A percentile compares a stretch with the other conserved stretches of the same genome.
Conservation (phyloP, 2,888 invertebrate genomes). For the Argyresthia goedartella region DNA sequence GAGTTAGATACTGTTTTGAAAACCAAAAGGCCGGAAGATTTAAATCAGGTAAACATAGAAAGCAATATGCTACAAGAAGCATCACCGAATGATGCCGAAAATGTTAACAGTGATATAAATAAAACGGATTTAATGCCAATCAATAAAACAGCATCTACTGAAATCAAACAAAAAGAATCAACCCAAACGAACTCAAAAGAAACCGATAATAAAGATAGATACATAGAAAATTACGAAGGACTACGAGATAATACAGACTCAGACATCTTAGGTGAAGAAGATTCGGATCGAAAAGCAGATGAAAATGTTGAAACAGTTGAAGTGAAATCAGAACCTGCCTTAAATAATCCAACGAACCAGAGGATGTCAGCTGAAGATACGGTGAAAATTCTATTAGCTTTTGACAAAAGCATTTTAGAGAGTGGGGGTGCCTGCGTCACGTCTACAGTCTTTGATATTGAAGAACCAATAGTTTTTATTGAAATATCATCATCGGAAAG, state of each 20-base stretch:
- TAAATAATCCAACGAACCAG: background rate
- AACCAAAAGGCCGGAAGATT: background rate
- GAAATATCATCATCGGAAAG: constrained; percentile 35
- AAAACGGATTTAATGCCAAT: background rate
- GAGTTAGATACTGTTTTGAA: background rate
- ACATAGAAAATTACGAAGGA: background rate
- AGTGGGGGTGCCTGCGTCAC: constrained; percentile 27
- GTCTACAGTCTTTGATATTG: constrained; percentile 28
- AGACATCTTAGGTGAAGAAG: background rate
- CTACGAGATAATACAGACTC: background rate
- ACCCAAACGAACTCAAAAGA: background rate
- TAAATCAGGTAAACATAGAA: background rate
- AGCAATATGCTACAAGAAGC: background rate
- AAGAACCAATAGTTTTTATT: constrained; percentile 38
- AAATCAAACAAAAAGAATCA: no score
- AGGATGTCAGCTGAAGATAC: background rate
- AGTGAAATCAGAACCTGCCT: background rate
- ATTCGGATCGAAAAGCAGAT: no score
- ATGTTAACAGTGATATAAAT: background rate
- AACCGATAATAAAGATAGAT: background rate
- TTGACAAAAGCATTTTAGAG: constrained; percentile 11
- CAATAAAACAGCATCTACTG: background rate
- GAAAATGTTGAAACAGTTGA: background rate
- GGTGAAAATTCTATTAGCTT: background rate
- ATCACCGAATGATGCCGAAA: background rate